A percentile compares a stretch with the other conserved stretches of the same genome.
These are phyloP conservation scores for Villa cingulata DNA, from an alignment of 2,888 invertebrate genomes.

Conservation along the genomic window DNA sequence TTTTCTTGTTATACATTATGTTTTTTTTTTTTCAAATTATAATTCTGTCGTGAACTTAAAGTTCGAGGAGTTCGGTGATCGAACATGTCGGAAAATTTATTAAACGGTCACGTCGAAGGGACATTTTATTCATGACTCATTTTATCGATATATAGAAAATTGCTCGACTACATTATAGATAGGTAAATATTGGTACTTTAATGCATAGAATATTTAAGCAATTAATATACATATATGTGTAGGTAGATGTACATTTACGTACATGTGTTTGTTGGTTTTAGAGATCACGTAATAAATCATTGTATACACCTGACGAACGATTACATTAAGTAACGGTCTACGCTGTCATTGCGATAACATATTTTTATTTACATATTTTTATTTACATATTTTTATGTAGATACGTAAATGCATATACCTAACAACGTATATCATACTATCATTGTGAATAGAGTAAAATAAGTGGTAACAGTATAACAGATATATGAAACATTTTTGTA, in stretches of 20 bases:
- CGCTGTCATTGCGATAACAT: background rate
- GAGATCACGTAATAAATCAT: slow-evolving; percentile 7
- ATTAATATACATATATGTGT: no score
- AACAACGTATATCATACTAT: no score
- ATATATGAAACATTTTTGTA: no score
- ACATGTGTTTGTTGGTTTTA: background rate
- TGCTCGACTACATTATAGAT: slow-evolving; percentile 2
- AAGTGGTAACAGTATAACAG: no score
- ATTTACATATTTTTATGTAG: no score
- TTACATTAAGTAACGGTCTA: slow-evolving; percentile 2
- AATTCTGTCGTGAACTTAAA: background rate
- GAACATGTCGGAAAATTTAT: slow-evolving; percentile 6
- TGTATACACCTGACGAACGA: slow-evolving; percentile 5
- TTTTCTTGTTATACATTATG: background rate
- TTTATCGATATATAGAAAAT: slow-evolving; percentile 8
- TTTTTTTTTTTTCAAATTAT: no score
- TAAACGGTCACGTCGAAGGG: slow-evolving; percentile 9
- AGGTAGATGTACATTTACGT: no score
- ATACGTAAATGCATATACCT: no score
- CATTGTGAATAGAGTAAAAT: no score
- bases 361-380: no score
- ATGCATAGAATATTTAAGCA: no score
- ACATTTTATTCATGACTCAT: slow-evolving; percentile 8
- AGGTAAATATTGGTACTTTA: no score
- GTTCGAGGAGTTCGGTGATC: slow-evolving; percentile 2